Evolutionary conservation across 2,797 vertebrate genomes (phyloP).

Genomic region (Eupleurogrammus muticus): DNA sequence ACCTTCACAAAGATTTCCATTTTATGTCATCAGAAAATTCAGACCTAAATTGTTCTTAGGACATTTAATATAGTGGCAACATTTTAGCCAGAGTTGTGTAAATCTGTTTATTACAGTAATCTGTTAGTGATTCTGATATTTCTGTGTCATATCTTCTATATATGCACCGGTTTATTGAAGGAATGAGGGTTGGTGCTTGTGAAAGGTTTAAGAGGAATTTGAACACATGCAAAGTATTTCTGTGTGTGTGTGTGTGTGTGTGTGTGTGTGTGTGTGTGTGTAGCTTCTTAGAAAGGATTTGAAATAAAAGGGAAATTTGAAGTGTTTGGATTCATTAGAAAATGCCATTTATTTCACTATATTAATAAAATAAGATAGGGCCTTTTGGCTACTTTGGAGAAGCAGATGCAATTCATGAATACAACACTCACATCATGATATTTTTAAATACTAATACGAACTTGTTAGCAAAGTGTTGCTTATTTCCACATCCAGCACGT

Average conservation of each 20-base stretch:
- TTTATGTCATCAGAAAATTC: not conserved
- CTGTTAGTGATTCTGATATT: slow-evolving; percentile 24
- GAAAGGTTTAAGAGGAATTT: slow-evolving; percentile 22
- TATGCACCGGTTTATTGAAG: slow-evolving; percentile 18
- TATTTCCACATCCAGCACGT: too few relatives aligned
- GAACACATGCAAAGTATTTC: slow-evolving; percentile 8
- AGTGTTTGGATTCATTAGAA: too few relatives aligned
- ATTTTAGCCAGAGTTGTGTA: not conserved
- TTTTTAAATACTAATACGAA: too few relatives aligned
- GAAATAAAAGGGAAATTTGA: too few relatives aligned
- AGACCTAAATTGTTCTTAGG: not conserved
- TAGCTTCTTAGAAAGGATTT: not conserved
- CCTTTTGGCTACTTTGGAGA: too few relatives aligned
- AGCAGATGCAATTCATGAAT: too few relatives aligned
- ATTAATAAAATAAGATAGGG: too few relatives aligned
- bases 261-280: slow-evolving; percentile 23
- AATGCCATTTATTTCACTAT: too few relatives aligned
- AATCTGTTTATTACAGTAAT: slow-evolving; percentile 27
- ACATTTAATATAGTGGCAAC: not conserved
- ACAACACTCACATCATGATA: too few relatives aligned
- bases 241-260: slow-evolving; percentile 27
- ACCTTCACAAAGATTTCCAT: not conserved
- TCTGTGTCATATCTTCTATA: slow-evolving; percentile 22
- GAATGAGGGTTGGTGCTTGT: slow-evolving; percentile 24
- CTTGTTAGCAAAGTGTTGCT: too few relatives aligned